Evolutionary conservation across 2,888 invertebrate species (phyloP).

Genomic region (Harpalus rufipes): DNA sequence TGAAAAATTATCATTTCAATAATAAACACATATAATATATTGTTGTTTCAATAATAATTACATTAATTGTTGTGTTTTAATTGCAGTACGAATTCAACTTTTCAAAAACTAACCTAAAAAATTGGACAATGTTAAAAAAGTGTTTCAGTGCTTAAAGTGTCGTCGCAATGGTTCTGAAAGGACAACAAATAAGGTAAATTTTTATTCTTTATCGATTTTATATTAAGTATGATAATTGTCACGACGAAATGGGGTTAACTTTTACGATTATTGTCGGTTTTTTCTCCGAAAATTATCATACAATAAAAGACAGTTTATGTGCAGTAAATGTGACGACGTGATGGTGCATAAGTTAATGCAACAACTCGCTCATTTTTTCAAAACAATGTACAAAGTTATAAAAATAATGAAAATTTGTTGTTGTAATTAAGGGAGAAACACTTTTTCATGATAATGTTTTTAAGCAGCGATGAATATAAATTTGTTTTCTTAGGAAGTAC

Average conservation of each 20-base stretch:
- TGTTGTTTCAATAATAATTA: neutral
- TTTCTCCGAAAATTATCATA: neutral
- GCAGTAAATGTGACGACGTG: neutral
- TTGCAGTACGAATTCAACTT: neutral
- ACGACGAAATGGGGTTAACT: slow-evolving; percentile 7
- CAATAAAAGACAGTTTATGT: neutral
- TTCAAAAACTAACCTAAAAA: slow-evolving; percentile 7
- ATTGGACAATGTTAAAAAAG: slow-evolving; percentile 32
- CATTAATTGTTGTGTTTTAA: slow-evolving; percentile 1
- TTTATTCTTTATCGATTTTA: slow-evolving; percentile 32
- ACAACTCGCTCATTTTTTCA: neutral
- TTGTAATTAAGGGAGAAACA: too few relatives aligned
- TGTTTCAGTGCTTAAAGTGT: slow-evolving; percentile 19
- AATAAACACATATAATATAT: neutral
- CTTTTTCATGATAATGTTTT: neutral
- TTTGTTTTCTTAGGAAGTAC: neutral
- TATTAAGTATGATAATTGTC: slow-evolving; percentile 36
- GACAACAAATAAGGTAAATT: slow-evolving; percentile 35
- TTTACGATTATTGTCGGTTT: neutral
- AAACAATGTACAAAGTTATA: neutral
- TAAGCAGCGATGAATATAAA: neutral
- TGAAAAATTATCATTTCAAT: neutral
- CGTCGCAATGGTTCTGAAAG: slow-evolving; percentile 24
- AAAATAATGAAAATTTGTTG: neutral
- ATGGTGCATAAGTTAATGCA: neutral